These are phyloP conservation scores for Mactra quadrangularis DNA, from an alignment of 1,140 invertebrate species.

Conservation along the genomic window DNA sequence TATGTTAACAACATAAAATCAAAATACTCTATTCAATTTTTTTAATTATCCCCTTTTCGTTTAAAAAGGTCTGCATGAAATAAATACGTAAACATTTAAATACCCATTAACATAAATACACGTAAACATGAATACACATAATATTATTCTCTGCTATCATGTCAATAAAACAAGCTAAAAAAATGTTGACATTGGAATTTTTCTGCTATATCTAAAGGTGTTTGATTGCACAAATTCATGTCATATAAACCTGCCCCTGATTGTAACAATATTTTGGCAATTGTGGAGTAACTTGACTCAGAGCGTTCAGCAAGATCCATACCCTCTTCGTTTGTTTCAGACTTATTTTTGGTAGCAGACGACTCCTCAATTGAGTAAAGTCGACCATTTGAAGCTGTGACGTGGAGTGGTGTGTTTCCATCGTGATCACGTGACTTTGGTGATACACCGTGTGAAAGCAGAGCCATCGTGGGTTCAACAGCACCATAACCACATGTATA, in stretches of 20 bases:
- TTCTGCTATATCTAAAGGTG: background rate
- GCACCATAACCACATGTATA: background rate
- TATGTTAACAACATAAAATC: no score
- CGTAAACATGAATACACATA: no score
- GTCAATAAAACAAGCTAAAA: no score
- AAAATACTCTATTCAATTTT: no score
- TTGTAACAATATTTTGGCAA: background rate
- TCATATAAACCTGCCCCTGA: background rate
- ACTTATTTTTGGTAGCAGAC: no score
- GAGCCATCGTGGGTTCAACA: background rate
- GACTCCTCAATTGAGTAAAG: no score
- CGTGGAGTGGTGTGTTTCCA: conserved; percentile 28
- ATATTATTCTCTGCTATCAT: no score
- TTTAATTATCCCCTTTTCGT: no score
- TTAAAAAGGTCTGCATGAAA: no score
- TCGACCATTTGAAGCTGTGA: conserved; percentile 4
- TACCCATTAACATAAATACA: no score
- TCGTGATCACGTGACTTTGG: background rate
- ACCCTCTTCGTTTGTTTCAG: background rate
- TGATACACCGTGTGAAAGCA: background rate
- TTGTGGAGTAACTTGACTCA: background rate
- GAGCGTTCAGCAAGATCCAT: background rate
- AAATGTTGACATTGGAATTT: no score
- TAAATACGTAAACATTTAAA: no score
- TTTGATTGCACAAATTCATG: background rate